Conservation (phyloP, 2,113 vertebrate species). For the Clinocottus analis region DNA sequence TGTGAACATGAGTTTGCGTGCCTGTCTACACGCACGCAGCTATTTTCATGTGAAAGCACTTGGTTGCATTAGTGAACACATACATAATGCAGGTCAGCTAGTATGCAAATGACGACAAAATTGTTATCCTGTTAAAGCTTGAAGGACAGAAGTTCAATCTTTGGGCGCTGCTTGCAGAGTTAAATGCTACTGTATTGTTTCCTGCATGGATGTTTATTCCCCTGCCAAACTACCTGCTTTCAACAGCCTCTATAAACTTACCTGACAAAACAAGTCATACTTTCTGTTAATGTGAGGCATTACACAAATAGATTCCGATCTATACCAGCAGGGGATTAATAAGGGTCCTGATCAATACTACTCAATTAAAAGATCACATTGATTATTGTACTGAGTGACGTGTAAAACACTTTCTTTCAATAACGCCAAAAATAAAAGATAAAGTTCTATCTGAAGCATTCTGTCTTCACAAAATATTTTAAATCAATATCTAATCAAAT, state of each 20-base stretch:
- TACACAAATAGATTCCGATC: background rate
- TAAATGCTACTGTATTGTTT: constrained; percentile 13
- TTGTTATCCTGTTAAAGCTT: constrained; percentile 50
- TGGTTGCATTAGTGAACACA: constrained; percentile 30
- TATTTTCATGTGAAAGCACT: constrained; percentile 28
- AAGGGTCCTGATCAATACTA: constrained; percentile 1
- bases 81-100: constrained; percentile 46
- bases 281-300: background rate
- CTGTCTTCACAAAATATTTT: background rate
- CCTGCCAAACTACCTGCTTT: constrained; percentile 4
- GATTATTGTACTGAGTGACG: background rate
- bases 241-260: constrained; percentile 5
- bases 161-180: constrained; percentile 25
- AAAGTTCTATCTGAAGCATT: background rate
- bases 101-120: constrained; percentile 35
- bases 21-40: background rate
- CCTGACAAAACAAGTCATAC: background rate
- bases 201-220: constrained; percentile 8
- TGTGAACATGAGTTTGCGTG: background rate
- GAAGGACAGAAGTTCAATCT: constrained; percentile 44
- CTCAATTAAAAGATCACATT: background rate
- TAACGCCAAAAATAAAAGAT: background rate
- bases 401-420: background rate
- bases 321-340: background rate
- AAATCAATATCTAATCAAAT: constrained; percentile 13